Base-by-base conservation (phyloP, 2,888 invertebrate genomes). In the Lasioglossum zephyrum region DNA sequence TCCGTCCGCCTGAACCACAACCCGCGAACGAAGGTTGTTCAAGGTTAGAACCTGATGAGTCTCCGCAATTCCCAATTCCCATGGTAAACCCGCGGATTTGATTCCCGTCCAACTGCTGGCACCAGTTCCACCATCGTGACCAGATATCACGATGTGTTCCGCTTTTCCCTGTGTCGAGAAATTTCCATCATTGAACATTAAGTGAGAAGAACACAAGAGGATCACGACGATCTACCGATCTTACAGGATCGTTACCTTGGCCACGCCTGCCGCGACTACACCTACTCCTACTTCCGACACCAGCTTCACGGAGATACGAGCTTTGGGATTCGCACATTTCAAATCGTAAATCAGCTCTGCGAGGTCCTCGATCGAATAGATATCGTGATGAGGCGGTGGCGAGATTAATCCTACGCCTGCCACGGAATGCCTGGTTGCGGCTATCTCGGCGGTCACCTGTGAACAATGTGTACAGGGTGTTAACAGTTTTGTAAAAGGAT, bases 41-140 rank as follows among this genome's bases (percentile, higher is more conserved):
- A 99, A 96, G 79, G 98, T 98, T 75, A 99, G 96, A 89, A 99
- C 98, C 96, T 99, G 99, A 95, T 99, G 99, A 6, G 99, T 99
- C 96, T 99, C 99, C 5, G 99, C 98, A 72, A 99, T 97, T 79
- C 99, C 99, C 93, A 99, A 96, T 96, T 99, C 99, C 99, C 99
- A 99, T 0, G 99, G 99, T 87, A 99, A 96, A 73, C 99, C 99
- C 69, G 99, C 99, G 89, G 97, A 97, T 96, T 99, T 99, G 94
- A 99, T 99, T 91, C 99, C 99, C 0, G 99, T 99, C 99, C 99
- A 99, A 82, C 99, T 99, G 94, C 98, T 98, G 73, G 99, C 99
- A 53, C 99, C 99, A 26, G 99, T 99, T 79, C 99, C 99, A 86
- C 99, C 99, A 96, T 99, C 99, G 95, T 99, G 99, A 0, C 99